A percentile compares a stretch with the other conserved stretches of the same genome.
Conservation (phyloP, 2,797 vertebrate genomes). For the Enteromius argenteus region DNA sequence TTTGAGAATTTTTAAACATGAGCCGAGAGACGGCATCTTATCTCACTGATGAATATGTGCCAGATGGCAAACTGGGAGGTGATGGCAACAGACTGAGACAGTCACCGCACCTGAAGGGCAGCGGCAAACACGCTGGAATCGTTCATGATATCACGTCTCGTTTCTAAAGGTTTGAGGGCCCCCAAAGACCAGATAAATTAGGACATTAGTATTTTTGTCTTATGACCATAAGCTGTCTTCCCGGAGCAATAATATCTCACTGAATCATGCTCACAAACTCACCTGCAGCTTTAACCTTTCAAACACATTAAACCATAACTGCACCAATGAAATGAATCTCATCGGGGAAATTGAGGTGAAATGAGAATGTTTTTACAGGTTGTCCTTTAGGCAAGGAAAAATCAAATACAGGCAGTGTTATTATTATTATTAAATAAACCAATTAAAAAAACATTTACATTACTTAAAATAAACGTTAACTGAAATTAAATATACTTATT, state of each 20-base stretch:
- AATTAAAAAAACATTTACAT: background rate
- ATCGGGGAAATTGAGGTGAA: background rate
- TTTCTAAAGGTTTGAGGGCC: conserved; percentile 7
- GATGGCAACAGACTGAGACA: background rate
- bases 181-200: background rate
- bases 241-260: background rate
- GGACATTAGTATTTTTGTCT: background rate
- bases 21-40: conserved; percentile 20
- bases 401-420: background rate
- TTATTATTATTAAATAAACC: background rate
- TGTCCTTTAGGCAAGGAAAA: background rate
- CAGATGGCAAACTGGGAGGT: conserved; percentile 25
- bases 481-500: background rate
- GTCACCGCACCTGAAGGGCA: conserved; percentile 33
- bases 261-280: background rate
- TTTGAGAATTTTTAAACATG: conserved; percentile 39
- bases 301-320: background rate
- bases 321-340: background rate
- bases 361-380: background rate
- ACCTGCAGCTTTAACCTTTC: conserved; percentile 17
- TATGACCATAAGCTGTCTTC: conserved; percentile 6
- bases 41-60: conserved; percentile 29
- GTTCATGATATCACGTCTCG: background rate
- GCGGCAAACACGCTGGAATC: background rate
- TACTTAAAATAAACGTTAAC: background rate